A percentile compares a stretch with the other conserved stretches of the same genome.
These are phyloP conservation scores for Lordiphosa fenestrarum DNA, from an alignment of 2,888 invertebrate species.

Conservation along the genomic window DNA sequence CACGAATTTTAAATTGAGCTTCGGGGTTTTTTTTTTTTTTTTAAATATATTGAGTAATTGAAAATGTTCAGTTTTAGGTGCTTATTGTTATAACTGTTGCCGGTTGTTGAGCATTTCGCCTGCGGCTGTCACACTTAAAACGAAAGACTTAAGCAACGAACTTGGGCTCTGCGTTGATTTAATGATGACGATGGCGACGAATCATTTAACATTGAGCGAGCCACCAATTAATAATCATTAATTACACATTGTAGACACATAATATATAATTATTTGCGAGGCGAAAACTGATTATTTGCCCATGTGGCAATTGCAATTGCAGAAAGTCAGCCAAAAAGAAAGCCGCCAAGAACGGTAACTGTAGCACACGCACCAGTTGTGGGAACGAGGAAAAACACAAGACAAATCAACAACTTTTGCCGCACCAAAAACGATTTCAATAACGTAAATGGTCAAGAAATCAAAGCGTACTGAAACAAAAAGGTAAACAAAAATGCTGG, in stretches of 20 bases:
- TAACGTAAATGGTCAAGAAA: constrained; percentile 75
- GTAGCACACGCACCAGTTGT: constrained; percentile 54
- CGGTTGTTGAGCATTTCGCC: constrained; percentile 27
- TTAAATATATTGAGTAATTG: constrained; percentile 62
- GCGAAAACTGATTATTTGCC: constrained; percentile 29
- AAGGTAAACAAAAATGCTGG: constrained; percentile 71
- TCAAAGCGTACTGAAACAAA: constrained; percentile 70
- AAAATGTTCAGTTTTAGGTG: constrained; percentile 27
- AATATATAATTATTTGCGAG: constrained; percentile 29
- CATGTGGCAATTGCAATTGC: constrained; percentile 64
- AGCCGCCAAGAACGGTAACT: constrained; percentile 61
- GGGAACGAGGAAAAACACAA: constrained; percentile 10
- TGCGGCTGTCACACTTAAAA: constrained; percentile 39
- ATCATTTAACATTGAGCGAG: constrained; percentile 32
- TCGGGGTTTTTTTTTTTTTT: constrained; percentile 24
- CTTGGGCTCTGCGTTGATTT: constrained; percentile 50
- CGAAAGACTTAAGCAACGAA: constrained; percentile 74
- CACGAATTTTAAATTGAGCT: constrained; percentile 45
- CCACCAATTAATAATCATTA: constrained; percentile 54
- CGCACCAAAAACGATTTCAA: constrained; percentile 58
- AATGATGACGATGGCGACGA: constrained; percentile 54
- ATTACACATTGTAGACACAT: constrained; percentile 40
- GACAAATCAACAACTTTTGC: constrained; percentile 14
- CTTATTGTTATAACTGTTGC: constrained; percentile 23
- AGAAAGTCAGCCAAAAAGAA: constrained; percentile 33